Conservation (phyloP, 1,140 invertebrate genomes). For the Monochamus saltuarius region DNA sequence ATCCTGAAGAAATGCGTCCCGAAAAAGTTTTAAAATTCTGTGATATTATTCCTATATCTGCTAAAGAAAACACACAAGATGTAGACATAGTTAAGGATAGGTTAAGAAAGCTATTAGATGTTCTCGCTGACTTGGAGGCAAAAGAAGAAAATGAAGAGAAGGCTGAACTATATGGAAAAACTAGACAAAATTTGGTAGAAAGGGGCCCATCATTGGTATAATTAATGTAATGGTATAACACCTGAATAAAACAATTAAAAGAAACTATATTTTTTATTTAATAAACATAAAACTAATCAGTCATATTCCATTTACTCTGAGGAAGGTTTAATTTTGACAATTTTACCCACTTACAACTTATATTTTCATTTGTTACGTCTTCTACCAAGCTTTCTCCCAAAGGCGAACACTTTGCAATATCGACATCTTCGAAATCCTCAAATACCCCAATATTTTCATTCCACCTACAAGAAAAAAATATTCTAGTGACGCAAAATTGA, state of each 20-base stretch:
- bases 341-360: conserved; percentile 64
- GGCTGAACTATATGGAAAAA: conserved; percentile 38
- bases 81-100: conserved; percentile 59
- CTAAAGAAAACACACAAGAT: conserved; percentile 55
- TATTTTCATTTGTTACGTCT: conserved; percentile 56
- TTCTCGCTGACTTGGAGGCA: conserved; percentile 54
- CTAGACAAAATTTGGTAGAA: conserved; percentile 43
- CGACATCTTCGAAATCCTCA: conserved; percentile 55
- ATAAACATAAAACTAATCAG: conserved; percentile 2
- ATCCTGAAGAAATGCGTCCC: conserved; percentile 68
- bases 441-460: conserved; percentile 52
- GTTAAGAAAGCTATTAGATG: conserved; percentile 59
- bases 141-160: conserved; percentile 50
- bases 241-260: conserved; percentile 2
- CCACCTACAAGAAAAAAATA: conserved; percentile 46
- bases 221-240: conserved; percentile 20
- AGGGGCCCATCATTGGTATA: conserved; percentile 50
- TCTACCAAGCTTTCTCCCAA: conserved; percentile 61
- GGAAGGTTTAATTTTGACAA: conserved; percentile 45
- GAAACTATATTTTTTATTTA: conserved; percentile 17
- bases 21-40: conserved; percentile 69
- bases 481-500: conserved; percentile 7
- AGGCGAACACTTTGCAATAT: conserved; percentile 50
- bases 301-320: conserved; percentile 22
- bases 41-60: conserved; percentile 66